Evolutionary conservation across 2,888 invertebrate genomes (phyloP).

Genomic region (Sinotaia quadrata): DNA sequence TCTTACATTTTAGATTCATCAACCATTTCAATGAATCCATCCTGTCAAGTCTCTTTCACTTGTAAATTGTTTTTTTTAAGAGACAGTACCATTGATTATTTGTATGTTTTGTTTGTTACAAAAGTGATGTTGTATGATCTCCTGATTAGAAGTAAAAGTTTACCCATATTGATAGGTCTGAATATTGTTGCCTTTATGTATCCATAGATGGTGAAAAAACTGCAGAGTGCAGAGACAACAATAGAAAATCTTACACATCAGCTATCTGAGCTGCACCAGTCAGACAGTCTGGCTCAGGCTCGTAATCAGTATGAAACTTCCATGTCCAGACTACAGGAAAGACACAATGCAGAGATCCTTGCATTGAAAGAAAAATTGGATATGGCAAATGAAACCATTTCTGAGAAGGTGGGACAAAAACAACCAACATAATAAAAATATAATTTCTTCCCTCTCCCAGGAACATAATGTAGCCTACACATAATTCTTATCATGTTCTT

Average conservation of each 20-base stretch:
- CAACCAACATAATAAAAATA: no score
- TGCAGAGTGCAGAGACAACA: constrained; percentile 67
- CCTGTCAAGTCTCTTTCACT: no score
- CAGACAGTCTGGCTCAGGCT: constrained; percentile 64
- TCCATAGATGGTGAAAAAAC: constrained; percentile 56
- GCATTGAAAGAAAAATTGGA: constrained; percentile 61
- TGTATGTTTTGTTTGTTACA: no score
- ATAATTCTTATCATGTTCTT: no score
- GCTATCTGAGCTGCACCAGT: constrained; percentile 60
- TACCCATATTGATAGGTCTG: background rate
- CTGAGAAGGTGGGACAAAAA: constrained; percentile 65
- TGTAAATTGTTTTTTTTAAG: no score
- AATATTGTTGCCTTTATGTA: background rate
- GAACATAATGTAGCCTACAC: no score
- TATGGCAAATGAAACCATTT: constrained; percentile 44
- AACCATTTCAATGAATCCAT: no score
- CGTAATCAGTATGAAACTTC: constrained; percentile 67
- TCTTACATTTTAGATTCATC: no score
- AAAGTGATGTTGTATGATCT: no score
- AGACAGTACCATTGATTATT: no score
- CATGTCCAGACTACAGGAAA: constrained; percentile 61
- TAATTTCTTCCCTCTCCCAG: no score
- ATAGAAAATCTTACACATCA: constrained; percentile 69
- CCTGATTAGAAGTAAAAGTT: no score
- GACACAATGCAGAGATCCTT: constrained; percentile 62